Conservation (phyloP, 2,797 vertebrate genomes). For the Podarcis lilfordi region DNA sequence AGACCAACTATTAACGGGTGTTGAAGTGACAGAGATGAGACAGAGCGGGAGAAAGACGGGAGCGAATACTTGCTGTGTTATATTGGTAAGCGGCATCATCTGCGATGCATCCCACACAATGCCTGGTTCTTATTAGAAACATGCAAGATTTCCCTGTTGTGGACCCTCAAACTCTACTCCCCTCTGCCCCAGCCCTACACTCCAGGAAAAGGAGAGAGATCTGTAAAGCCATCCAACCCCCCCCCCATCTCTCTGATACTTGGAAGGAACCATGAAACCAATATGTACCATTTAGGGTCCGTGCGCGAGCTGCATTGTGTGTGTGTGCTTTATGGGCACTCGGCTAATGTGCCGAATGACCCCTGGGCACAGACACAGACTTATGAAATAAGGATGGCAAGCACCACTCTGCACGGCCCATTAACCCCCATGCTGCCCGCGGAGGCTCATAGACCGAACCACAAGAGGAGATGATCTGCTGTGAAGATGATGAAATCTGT, state of each 20-base stretch:
- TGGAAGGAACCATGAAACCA: background rate
- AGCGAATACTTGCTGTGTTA: too few species aligned
- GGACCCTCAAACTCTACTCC: too few species aligned
- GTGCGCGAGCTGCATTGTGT: background rate
- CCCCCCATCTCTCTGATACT: background rate
- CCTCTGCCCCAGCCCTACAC: too few species aligned
- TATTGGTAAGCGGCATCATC: too few species aligned
- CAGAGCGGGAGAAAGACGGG: too few species aligned
- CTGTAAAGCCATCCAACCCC: background rate
- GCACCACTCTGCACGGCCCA: background rate
- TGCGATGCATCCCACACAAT: too few species aligned
- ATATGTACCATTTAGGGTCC: background rate
- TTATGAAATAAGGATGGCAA: background rate
- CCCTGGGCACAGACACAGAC: background rate
- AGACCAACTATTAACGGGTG: too few species aligned
- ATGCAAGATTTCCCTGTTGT: too few species aligned
- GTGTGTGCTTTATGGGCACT: background rate
- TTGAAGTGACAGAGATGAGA: too few species aligned
- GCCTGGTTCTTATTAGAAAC: too few species aligned
- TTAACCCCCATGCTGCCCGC: constrained; percentile 3
- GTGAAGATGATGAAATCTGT: background rate
- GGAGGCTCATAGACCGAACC: constrained; percentile 1
- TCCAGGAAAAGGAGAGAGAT: background rate
- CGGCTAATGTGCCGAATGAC: background rate
- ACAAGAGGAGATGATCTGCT: background rate